Evolutionary conservation across 2,888 invertebrate species (phyloP), one percentile per base, ranked within the genome.

Genomic region (Platycnemis pennipes): DNA sequence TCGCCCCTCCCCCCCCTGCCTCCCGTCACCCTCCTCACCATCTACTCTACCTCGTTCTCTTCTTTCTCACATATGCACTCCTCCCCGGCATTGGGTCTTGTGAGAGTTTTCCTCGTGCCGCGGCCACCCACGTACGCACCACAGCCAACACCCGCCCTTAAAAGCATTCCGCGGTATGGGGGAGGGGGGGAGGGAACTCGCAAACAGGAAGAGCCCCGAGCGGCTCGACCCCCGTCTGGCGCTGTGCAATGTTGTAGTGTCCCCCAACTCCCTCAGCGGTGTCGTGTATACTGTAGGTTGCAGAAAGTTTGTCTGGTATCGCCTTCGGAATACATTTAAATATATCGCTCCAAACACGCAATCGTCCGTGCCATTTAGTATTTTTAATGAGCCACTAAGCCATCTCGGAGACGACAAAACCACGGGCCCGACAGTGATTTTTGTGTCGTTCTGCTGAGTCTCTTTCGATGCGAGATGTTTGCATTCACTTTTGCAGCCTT

Each of bases 131-230:
- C 19, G 49, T 46, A 26, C 44, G 16, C 22, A 49, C 53, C 53
- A n/a, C 63, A 53, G 22, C 89, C 89, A 42, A 56, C 44, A 56
- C 56, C 56, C 89, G 49, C 31, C 89, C 37, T 42, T 89, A 89
- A 89, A 89, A 89, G 89, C 89, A 89, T 89, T n/a, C n/a, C n/a
- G n/a, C n/a, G n/a, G n/a, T n/a, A n/a, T n/a, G n/a, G n/a, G n/a
- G n/a, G n/a, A n/a, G n/a, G n/a, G n/a, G n/a, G n/a, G 88, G 88
- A 26, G 44, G 16, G 13, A 26, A 5, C 16, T n/a, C n/a, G 88
- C 19, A n/a, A 77, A 37, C 22, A n/a, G 37, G 77, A n/a, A 37
- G 37, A 45, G 7, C 77, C 77, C 37, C 77, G 63, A 63, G 63
- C 63, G 63, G 4, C 26, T n/a, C 63, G 63, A 26, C n/a, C 3